A percentile compares a stretch with the other conserved stretches of the same genome.
These are phyloP conservation scores for Trachelus troglodyta DNA, from an alignment of 2,888 invertebrate species.

Conservation along the genomic window DNA sequence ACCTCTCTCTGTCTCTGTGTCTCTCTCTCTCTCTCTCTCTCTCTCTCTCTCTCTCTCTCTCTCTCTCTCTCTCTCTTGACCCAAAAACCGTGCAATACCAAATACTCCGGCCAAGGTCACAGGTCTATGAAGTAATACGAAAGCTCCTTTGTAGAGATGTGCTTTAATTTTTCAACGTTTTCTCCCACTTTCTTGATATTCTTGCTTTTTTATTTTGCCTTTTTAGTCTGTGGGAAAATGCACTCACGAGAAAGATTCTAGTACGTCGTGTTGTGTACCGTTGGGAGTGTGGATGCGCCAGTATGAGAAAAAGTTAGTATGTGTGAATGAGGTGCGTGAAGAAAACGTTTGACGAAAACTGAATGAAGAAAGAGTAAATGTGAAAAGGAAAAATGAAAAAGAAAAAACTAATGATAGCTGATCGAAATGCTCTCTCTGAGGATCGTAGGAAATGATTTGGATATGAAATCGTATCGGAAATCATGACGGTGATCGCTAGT, in stretches of 20 bases:
- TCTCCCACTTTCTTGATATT: neutral
- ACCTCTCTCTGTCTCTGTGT: too few species aligned
- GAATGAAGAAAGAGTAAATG: neutral
- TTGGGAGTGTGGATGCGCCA: neutral
- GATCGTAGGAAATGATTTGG: neutral
- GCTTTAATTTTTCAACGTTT: neutral
- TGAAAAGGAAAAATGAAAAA: too few species aligned
- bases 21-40: too few species aligned
- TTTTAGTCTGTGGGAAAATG: neutral
- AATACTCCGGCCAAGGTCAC: conserved; percentile 12
- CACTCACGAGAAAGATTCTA: neutral
- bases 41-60: too few species aligned
- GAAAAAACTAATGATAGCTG: neutral
- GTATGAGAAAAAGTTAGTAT: neutral
- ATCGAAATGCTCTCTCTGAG: neutral
- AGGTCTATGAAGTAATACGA: neutral
- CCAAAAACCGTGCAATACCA: conserved; percentile 17
- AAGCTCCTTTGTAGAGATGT: neutral
- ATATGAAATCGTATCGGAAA: neutral
- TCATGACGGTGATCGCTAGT: neutral
- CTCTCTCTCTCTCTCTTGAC: neutral
- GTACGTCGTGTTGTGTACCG: neutral
- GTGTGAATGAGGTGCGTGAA: neutral
- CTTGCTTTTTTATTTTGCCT: neutral
- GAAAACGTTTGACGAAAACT: neutral